phyloP scores from a whole-genome alignment of 64 coral and sea anemone species.

The Porites australiensis region DNA sequence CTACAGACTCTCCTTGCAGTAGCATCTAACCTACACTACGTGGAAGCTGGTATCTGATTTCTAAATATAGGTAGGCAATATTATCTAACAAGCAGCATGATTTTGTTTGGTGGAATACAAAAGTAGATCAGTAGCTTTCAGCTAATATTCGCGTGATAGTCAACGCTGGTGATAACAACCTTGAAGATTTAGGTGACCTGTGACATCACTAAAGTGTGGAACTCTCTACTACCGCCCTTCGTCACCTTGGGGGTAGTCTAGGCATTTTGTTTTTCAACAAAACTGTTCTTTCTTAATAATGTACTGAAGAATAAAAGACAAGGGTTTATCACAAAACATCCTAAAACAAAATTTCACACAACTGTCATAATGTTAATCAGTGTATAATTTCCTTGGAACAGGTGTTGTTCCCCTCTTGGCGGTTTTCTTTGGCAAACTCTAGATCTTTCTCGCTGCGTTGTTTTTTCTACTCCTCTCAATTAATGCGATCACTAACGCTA shows the following conservation, averaged over 20 bases:
- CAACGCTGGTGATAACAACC: neutral
- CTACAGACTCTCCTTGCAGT: no score
- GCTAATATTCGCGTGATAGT: neutral
- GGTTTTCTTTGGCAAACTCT: neutral
- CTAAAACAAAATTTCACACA: no score
- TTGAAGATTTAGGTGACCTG: neutral
- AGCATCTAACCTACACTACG: neutral
- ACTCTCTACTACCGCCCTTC: neutral
- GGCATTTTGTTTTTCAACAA: no score
- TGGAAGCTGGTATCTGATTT: neutral
- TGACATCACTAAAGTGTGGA: neutral
- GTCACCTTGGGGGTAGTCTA: neutral
- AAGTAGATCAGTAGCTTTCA: neutral
- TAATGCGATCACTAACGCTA: neutral
- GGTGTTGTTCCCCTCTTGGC: neutral
- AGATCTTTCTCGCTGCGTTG: neutral
- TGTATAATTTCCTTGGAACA: neutral
- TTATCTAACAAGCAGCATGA: neutral
- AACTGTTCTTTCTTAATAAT: neutral
- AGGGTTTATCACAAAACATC: neutral
- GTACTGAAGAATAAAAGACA: neutral
- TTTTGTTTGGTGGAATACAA: slow-evolving; percentile 5
- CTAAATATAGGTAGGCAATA: neutral
- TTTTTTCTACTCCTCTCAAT: neutral
- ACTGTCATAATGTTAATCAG: neutral